These are phyloP conservation scores for Cremastinae sp. DNA, from an alignment of 2,888 invertebrate species.

Conservation along the genomic window DNA sequence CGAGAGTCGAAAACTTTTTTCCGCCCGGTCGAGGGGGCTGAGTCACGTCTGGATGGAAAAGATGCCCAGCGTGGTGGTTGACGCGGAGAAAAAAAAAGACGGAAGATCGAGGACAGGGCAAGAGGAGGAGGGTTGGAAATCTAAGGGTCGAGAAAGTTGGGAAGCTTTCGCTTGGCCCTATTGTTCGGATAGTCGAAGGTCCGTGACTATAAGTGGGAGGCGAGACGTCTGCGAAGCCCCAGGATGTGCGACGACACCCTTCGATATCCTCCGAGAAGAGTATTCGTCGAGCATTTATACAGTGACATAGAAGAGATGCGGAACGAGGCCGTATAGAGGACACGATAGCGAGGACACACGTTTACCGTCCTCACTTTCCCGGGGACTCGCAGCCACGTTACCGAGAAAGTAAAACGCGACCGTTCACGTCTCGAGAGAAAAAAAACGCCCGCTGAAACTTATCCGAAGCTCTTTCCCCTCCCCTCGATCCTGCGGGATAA, in stretches of 20 bases:
- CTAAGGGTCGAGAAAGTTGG: slow-evolving; percentile 43
- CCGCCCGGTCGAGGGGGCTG: slow-evolving; percentile 33
- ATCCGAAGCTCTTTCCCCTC: slow-evolving; percentile 26
- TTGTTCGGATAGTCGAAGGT: slow-evolving; percentile 47
- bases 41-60: slow-evolving; percentile 53
- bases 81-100: slow-evolving; percentile 27
- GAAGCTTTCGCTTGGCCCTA: slow-evolving; percentile 48
- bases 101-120: slow-evolving; percentile 7
- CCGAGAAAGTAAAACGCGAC: slow-evolving; percentile 37
- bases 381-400: slow-evolving; percentile 6
- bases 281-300: slow-evolving; percentile 32
- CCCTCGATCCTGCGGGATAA: slow-evolving; percentile 51
- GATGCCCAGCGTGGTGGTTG: slow-evolving; percentile 43
- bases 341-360: slow-evolving; percentile 57
- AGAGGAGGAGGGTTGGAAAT: slow-evolving; percentile 29
- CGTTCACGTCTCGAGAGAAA: slow-evolving; percentile 3
- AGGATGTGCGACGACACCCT: slow-evolving; percentile 20
- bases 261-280: slow-evolving; percentile 40
- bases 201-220: slow-evolving; percentile 14
- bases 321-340: slow-evolving; percentile 22
- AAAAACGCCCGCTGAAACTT: slow-evolving; percentile 25
- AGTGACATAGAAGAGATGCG: neutral
- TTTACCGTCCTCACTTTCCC: slow-evolving; percentile 54
- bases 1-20: slow-evolving; percentile 12
- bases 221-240: slow-evolving; percentile 33